Evolutionary conservation across 2,888 invertebrate genomes (phyloP).

Genomic region (Bibio marci): DNA sequence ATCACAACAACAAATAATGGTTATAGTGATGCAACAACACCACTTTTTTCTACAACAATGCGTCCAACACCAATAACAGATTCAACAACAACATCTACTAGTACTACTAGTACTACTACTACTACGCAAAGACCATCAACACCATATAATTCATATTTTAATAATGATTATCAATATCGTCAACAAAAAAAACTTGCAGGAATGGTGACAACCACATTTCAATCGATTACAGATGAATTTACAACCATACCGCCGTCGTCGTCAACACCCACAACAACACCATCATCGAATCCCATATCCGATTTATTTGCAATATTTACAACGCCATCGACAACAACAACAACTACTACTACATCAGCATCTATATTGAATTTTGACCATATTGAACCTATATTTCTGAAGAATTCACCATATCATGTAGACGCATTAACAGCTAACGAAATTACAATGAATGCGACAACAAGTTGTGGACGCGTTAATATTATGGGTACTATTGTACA

Average conservation of each 20-base stretch:
- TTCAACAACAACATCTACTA: constrained; percentile 22
- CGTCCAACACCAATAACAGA: not conserved
- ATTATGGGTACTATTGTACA: constrained; percentile 88
- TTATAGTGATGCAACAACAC: constrained; percentile 13
- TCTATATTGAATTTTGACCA: constrained; percentile 19
- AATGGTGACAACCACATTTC: constrained; percentile 16
- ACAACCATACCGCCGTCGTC: constrained; percentile 14
- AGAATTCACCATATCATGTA: too few species aligned
- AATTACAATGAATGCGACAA: constrained; percentile 27
- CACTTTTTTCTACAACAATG: constrained; percentile 10
- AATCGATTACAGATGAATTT: constrained; percentile 12
- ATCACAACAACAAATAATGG: constrained; percentile 25
- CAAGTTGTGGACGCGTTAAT: constrained; percentile 62
- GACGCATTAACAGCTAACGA: constrained; percentile 27
- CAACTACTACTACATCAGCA: constrained; percentile 20
- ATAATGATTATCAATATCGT: constrained; percentile 14
- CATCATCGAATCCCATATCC: constrained; percentile 11
- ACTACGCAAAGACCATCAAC: constrained; percentile 20
- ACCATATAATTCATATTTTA: too few species aligned
- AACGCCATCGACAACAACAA: constrained; percentile 8
- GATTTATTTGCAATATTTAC: constrained; percentile 20
- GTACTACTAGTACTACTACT: too few species aligned
- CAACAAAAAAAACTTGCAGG: constrained; percentile 12
- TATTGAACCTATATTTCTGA: too few species aligned
- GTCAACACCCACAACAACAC: constrained; percentile 9